These are phyloP conservation scores for Drosophila aff. DNA, from an alignment of 1,140 invertebrate species.

Conservation along the genomic window DNA sequence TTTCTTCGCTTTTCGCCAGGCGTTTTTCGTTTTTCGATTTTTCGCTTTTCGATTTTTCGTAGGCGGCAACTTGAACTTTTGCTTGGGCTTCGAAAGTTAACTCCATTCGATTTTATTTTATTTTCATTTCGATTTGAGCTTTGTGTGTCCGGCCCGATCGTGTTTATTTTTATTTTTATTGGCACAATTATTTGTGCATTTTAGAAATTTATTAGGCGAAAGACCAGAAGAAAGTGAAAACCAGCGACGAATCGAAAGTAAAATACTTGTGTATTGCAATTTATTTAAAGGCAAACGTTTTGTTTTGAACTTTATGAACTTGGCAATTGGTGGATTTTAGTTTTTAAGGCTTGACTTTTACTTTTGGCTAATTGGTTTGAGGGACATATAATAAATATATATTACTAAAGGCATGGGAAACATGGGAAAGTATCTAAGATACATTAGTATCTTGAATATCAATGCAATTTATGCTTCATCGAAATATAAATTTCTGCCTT, in stretches of 20 bases:
- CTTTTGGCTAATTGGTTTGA: slow-evolving; percentile 28
- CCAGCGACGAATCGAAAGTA: slow-evolving; percentile 57
- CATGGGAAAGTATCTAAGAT: no score
- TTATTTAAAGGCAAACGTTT: slow-evolving; percentile 28
- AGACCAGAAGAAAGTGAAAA: slow-evolving; percentile 78
- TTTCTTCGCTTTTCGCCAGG: slow-evolving; percentile 38
- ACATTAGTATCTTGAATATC: background rate
- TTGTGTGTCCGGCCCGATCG: slow-evolving; percentile 28
- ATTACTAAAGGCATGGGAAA: background rate
- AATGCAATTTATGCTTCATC: background rate
- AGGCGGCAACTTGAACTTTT: slow-evolving; percentile 77
- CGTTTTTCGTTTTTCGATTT: slow-evolving; percentile 1
- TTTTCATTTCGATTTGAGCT: slow-evolving; percentile 25
- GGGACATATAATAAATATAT: background rate
- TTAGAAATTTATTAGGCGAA: slow-evolving; percentile 80
- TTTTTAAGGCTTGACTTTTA: slow-evolving; percentile 19
- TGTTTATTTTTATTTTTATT: slow-evolving; percentile 83
- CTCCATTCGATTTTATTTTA: slow-evolving; percentile 39
- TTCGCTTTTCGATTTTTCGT: slow-evolving; percentile 59
- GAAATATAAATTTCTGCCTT: background rate
- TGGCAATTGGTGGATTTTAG: slow-evolving; percentile 2
- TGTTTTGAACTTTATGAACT: slow-evolving; percentile 12
- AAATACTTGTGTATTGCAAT: slow-evolving; percentile 39
- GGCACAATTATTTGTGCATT: slow-evolving; percentile 84
- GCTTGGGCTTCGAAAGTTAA: slow-evolving; percentile 70